Evolutionary conservation across 2,888 invertebrate genomes (phyloP).

Genomic region (Machimus rusticus): DNA sequence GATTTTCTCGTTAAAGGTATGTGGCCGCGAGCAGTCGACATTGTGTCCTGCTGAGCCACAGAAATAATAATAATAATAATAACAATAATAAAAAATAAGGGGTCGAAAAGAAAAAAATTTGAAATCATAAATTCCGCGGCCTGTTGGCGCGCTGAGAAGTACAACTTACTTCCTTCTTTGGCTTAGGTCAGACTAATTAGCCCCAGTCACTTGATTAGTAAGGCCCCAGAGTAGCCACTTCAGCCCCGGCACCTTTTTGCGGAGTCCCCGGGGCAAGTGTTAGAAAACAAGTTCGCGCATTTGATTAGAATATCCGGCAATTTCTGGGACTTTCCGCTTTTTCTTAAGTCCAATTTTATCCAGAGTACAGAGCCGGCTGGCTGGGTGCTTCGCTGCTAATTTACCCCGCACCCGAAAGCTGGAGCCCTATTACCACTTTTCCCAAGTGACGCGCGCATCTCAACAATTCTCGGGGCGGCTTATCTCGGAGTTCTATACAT

Average conservation of each 20-base stretch:
- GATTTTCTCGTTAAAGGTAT: not conserved
- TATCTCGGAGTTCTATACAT: not conserved
- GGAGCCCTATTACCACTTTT: not conserved
- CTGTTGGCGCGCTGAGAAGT: not conserved
- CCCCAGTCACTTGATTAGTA: not conserved
- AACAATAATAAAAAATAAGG: not conserved
- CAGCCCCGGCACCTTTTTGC: not conserved
- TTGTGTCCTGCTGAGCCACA: not conserved
- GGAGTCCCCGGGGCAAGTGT: not conserved
- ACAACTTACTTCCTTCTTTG: not conserved
- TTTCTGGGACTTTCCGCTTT: slow-evolving; percentile 33
- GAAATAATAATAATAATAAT: not conserved
- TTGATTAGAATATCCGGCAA: slow-evolving; percentile 46
- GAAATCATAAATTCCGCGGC: not conserved
- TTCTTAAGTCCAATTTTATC: not conserved
- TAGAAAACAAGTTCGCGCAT: slow-evolving; percentile 9
- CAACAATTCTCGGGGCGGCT: not conserved
- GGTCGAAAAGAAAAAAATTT: not conserved
- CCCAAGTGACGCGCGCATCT: not conserved
- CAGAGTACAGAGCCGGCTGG: not conserved
- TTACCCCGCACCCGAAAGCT: not conserved
- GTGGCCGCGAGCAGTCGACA: not conserved
- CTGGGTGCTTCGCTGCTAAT: not conserved
- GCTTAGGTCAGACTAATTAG: slow-evolving; percentile 26
- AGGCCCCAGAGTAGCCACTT: not conserved